Base-by-base conservation (phyloP, 2,113 vertebrate species). In the Tenrec ecaudatus region DNA sequence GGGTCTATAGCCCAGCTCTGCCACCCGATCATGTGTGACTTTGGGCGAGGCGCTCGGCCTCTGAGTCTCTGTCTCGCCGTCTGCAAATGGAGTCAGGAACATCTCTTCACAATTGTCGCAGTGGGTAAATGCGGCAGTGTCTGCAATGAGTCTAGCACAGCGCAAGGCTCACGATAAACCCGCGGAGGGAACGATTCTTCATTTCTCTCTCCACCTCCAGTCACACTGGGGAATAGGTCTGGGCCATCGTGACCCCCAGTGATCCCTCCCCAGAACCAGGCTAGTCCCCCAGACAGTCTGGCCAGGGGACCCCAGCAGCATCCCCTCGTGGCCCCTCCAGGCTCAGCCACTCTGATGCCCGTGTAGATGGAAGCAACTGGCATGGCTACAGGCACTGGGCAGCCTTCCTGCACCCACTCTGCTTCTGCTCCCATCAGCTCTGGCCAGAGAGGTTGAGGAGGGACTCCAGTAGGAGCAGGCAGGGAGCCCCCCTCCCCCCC, bases 381-480 rank as follows among this genome's bases (percentile, higher is more conserved):
- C 87, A 6, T 6, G 20, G 62, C 68, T 19, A 2, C 4, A 0
- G 14, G 36, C 69, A 23, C 31, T 17, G 3, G 66, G 6, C 47
- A 47, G 43, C 57, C 92, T 53, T 87, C 77, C 9, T 58, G 1
- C 11, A 12, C 0, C 6, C 5, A 53, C 23, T 69, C 29, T 0
- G 16, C 27, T 73, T 29, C 31, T 79, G 62, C 43, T 12, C 47
- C 57, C 1, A 22, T 11, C 4, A 88, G 68, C 60, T 57, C 19
- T 0, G 1, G 47, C 88, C 33, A 14, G 64, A 92, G 95, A 94
- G 80, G 66, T 86, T 69, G 73, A 94, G 90, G 82, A 91, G 68
- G 71, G 92, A 96, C 82, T 89, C 84, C 80, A 87, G 89, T 19
- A 83, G 93, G 81, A 88, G 80, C 90, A 82, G 40, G 93, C 82